phyloP scores from a whole-genome alignment of 2,888 invertebrate species.

The Latrodectus elegans region DNA sequence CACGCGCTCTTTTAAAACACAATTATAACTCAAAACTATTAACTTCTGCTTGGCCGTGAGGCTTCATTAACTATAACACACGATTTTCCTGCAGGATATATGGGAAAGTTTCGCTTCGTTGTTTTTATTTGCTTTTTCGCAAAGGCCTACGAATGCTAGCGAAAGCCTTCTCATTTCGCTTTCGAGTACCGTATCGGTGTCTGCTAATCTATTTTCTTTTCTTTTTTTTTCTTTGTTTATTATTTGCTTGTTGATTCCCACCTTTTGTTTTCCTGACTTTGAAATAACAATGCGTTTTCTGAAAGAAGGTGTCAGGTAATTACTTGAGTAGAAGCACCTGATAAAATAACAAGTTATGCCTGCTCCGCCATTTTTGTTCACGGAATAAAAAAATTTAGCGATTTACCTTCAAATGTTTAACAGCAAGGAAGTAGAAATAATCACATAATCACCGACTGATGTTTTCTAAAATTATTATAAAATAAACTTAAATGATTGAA shows the following conservation, averaged over 20 bases:
- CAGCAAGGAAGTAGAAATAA: no score
- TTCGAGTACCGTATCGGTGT: slow-evolving; percentile 47
- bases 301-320: slow-evolving; percentile 66
- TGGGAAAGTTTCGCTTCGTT: slow-evolving; percentile 13
- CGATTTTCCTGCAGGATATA: slow-evolving; percentile 38
- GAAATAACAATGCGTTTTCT: slow-evolving; percentile 65
- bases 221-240: slow-evolving; percentile 10
- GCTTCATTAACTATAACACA: slow-evolving; percentile 65
- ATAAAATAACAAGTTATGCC: neutral
- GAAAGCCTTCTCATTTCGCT: slow-evolving; percentile 4
- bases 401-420: no score
- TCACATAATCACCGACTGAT: no score
- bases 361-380: slow-evolving; percentile 41
- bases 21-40: slow-evolving; percentile 67
- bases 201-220: slow-evolving; percentile 38
- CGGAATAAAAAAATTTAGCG: no score
- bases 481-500: no score
- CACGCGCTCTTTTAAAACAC: slow-evolving; percentile 66
- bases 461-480: no score
- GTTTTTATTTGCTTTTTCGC: neutral
- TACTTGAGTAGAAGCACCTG: slow-evolving; percentile 32
- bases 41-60: slow-evolving; percentile 48
- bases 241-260: slow-evolving; percentile 47
- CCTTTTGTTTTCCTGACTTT: slow-evolving; percentile 68
- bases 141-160: no score